These are phyloP conservation scores for Phymatocera aterrima DNA, from an alignment of 2,888 invertebrate species.

Conservation along the genomic window DNA sequence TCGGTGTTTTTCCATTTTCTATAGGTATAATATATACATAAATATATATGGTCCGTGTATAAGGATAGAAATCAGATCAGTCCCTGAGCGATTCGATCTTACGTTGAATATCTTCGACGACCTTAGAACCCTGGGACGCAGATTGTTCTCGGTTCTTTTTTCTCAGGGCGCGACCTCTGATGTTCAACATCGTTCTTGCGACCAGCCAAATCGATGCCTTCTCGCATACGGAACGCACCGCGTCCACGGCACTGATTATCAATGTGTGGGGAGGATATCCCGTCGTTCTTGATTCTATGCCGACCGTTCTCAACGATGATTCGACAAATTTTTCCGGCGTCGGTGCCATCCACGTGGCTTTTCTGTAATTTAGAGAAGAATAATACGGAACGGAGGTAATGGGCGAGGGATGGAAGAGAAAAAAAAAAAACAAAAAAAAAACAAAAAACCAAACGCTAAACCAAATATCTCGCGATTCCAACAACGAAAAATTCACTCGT, in stretches of 20 bases:
- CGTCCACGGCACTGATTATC: conserved; percentile 76
- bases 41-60: too few species aligned
- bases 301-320: conserved; percentile 84
- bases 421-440: not conserved
- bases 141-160: too few species aligned
- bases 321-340: conserved; percentile 84
- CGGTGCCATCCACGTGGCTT: conserved; percentile 85
- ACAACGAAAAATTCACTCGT: too few species aligned
- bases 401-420: too few species aligned
- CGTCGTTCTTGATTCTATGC: conserved; percentile 82
- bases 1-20: too few species aligned
- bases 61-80: not conserved
- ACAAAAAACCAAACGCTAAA: too few species aligned
- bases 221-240: conserved; percentile 76
- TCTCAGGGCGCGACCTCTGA: conserved; percentile 78
- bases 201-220: conserved; percentile 80
- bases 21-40: too few species aligned
- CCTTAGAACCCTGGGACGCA: too few species aligned
- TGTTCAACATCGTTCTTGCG: conserved; percentile 81
- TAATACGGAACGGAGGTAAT: too few species aligned
- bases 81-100: not conserved
- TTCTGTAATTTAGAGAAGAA: conserved; percentile 59
- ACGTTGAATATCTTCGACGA: not conserved
- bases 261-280: conserved; percentile 86
- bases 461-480: too few species aligned